Evolutionary conservation across 2,113 vertebrate genomes (phyloP), one percentile per base, ranked within the genome.

Genomic region (Varanus komodoensis): DNA sequence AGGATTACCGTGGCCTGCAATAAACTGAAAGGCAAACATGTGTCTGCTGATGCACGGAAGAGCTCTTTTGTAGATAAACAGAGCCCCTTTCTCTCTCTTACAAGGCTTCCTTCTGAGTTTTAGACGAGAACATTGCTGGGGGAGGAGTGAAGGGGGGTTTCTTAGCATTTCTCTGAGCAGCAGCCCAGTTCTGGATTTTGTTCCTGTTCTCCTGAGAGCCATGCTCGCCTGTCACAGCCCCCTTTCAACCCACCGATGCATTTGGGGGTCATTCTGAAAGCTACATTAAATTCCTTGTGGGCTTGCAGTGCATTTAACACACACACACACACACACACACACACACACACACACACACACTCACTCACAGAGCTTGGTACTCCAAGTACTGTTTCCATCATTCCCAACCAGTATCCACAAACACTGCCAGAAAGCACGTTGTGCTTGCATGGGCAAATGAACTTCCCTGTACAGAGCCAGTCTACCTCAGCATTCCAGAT

Each of bases 81-180:
- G 52, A 68, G 90, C 87, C 82, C 44, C 38, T 0, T 29, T 4
- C 86, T 84, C 87, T 84, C 89, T 93, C 90, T 79, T 93, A 95
- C 93, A 84, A 75, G 68, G 89, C 93, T 61, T 91, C 85, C 89
- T 95, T 91, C 95, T 89, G 81, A 5, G 11, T 86, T 95, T 92
- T 90, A 92, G 93, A 88, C 93, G 92, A 94, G 69, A 93, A 95
- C 92, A 95, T 92, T 44, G n/a, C 50, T 5, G 38, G n/a, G 34
- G 23, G 48, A 61, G 61, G 7, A 6, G 25, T 23, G 61, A 0
- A 6, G 2, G 34, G 5, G 32, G 6, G 14, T 3, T 21, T 23
- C 34, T 3, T 1, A 44, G 34, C 3, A 17, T 21, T 50, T 29
- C 29, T 68, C 12, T 50, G 44, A 75, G 54, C 12, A 52, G 71